Percentiles rank a stretch among this genome's conserved stretches.
phyloP scores from a whole-genome alignment of 35 echinoderm and acorn worm species.

The Ptychodera flava region DNA sequence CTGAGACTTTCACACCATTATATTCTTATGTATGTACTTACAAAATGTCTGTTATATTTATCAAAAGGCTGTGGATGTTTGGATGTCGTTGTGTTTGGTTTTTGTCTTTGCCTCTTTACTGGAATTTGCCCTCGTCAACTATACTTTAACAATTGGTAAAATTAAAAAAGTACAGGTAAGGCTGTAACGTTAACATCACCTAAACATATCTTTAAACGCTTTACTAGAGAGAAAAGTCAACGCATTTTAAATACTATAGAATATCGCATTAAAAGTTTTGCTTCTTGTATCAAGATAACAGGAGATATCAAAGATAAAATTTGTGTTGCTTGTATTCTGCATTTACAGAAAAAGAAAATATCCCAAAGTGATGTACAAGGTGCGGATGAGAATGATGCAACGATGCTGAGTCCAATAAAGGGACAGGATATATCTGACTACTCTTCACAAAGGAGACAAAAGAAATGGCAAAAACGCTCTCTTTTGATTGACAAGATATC shows the following conservation, averaged over 20 bases:
- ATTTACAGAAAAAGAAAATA: neutral
- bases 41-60: neutral
- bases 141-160: neutral
- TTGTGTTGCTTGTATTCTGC: neutral
- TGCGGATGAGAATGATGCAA: neutral
- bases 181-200: neutral
- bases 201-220: neutral
- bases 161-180: neutral
- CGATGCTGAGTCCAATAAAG: neutral
- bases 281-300: neutral
- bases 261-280: neutral
- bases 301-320: neutral
- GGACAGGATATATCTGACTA: neutral
- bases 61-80: slow-evolving; percentile 77
- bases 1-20: too few species aligned
- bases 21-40: too few species aligned
- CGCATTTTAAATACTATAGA: neutral
- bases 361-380: neutral
- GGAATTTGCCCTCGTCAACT: slow-evolving; percentile 90
- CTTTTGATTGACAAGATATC: neutral
- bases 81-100: slow-evolving; percentile 67
- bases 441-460: neutral
- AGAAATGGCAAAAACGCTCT: neutral
- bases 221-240: neutral
- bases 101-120: slow-evolving; percentile 80